Base-by-base conservation (phyloP, 2,888 invertebrate genomes). In the Latrodectus elegans region DNA sequence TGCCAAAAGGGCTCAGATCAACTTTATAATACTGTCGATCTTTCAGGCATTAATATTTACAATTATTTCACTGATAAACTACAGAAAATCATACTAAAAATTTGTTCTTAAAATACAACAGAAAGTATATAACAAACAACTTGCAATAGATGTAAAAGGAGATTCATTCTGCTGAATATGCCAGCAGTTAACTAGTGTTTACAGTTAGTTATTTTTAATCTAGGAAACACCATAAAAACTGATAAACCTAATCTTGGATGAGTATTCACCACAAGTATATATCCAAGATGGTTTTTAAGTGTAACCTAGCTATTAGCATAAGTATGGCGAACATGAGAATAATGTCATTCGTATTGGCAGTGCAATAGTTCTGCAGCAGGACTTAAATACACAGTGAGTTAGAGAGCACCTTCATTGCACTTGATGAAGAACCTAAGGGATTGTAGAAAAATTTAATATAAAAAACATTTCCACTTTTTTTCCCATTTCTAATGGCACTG, bases 221-320 rank as follows among this genome's bases (percentile, higher is more conserved):
- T 86, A 86, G 60, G 65, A 64, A 76, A 81, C 55, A 81, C 72
- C 81, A 53, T 76, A 76, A 71, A 86, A 86, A 77, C 80, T 76
- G 86, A 86, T 67, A 64, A 86, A 86, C 65, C 86, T 86, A 86
- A 68, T 76, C 71, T 70, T 81, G 68, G 51, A 70, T 76, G 74
- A 73, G 71, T 75, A 71, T 67, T 81, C 80, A 65, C 77, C 77
- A 80, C 80, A 85, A 85, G 75, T 68, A 84, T 76, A 84, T 81
- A 86, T 86, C 81, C 71, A 86, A 77, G 81, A 81, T 77, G 86
- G 76, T 81, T 85, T 80, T 72, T 75, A 81, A 86, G 86, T 71
- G 79, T 81, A 67, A 76, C 72, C 86, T 86, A 86, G 67, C 86
- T 86, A 86, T 86, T 86, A 86, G 86, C 86, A 86, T 80, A 78